Evolutionary conservation across 2,797 vertebrate species (phyloP).

Genomic region (Labroides dimidiatus): DNA sequence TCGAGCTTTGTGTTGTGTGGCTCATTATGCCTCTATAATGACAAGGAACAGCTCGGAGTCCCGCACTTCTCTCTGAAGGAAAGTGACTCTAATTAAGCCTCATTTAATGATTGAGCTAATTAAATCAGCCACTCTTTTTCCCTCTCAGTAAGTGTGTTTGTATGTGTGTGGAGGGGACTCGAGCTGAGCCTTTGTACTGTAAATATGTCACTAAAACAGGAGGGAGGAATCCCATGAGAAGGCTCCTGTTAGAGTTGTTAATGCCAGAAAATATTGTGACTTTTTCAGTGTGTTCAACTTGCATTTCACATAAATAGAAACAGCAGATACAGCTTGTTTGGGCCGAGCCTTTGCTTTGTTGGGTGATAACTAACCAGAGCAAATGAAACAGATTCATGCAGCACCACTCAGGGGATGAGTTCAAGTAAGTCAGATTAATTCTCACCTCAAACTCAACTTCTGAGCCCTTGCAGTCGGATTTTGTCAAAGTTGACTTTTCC

Average conservation of each 20-base stretch:
- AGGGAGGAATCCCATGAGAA: slow-evolving; percentile 40
- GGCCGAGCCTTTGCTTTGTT: slow-evolving; percentile 10
- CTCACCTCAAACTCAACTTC: slow-evolving; percentile 14
- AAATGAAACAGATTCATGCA: slow-evolving; percentile 1
- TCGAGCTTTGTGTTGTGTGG: slow-evolving; percentile 63
- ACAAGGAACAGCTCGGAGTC: slow-evolving; percentile 78
- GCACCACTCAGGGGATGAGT: not conserved
- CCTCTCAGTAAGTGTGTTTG: slow-evolving; percentile 65
- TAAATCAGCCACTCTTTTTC: slow-evolving; percentile 79
- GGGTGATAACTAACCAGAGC: slow-evolving; percentile 19
- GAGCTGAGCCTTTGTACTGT: slow-evolving; percentile 75
- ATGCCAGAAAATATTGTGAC: slow-evolving; percentile 23
- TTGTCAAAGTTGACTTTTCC: slow-evolving; percentile 8
- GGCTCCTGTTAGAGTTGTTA: slow-evolving; percentile 23
- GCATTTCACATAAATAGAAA: slow-evolving; percentile 52
- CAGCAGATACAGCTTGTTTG: slow-evolving; percentile 20
- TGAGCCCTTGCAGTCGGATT: slow-evolving; percentile 36
- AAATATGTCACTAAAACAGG: slow-evolving; percentile 72
- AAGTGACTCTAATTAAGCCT: slow-evolving; percentile 84
- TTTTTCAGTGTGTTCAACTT: slow-evolving; percentile 27
- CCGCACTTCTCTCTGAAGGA: slow-evolving; percentile 75
- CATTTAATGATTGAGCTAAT: slow-evolving; percentile 84
- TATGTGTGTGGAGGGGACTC: slow-evolving; percentile 66
- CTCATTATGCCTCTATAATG: slow-evolving; percentile 81
- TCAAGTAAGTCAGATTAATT: slow-evolving; percentile 19